These are phyloP conservation scores for Heptranchias perlo DNA, from an alignment of 2,113 vertebrate genomes.

Conservation along the genomic window DNA sequence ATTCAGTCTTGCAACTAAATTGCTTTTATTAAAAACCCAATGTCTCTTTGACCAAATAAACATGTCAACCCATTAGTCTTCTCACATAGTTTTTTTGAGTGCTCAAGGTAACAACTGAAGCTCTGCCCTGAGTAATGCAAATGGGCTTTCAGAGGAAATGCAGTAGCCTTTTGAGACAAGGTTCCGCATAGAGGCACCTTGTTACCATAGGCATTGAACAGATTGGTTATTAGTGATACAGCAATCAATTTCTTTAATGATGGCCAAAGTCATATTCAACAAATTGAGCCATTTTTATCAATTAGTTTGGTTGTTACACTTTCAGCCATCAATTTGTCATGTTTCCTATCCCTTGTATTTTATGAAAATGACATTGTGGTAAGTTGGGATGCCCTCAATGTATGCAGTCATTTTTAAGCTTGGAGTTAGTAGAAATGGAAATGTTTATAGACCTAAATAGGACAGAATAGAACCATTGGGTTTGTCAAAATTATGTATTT, in stretches of 20 bases:
- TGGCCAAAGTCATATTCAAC: neutral
- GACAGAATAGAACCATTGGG: neutral
- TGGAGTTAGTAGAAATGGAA: neutral
- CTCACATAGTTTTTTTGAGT: neutral
- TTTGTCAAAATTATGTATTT: neutral
- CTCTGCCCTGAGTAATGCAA: constrained; percentile 4
- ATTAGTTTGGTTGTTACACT: neutral
- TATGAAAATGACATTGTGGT: neutral
- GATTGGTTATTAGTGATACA: neutral
- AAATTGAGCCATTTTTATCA: neutral
- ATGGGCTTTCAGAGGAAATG: neutral
- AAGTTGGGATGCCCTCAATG: neutral
- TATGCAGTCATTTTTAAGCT: neutral
- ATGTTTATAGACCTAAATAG: neutral
- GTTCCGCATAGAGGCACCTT: neutral
- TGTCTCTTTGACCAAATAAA: neutral
- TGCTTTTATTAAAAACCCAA: neutral
- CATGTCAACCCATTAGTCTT: neutral
- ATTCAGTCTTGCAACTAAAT: neutral
- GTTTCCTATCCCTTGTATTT: neutral
- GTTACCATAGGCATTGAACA: neutral
- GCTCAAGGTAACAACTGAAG: neutral
- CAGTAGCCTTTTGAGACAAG: neutral
- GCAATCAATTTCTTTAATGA: neutral
- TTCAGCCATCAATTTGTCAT: neutral